Base-by-base conservation (phyloP, 2,113 vertebrate genomes). In the Furnarius figulus region DNA sequence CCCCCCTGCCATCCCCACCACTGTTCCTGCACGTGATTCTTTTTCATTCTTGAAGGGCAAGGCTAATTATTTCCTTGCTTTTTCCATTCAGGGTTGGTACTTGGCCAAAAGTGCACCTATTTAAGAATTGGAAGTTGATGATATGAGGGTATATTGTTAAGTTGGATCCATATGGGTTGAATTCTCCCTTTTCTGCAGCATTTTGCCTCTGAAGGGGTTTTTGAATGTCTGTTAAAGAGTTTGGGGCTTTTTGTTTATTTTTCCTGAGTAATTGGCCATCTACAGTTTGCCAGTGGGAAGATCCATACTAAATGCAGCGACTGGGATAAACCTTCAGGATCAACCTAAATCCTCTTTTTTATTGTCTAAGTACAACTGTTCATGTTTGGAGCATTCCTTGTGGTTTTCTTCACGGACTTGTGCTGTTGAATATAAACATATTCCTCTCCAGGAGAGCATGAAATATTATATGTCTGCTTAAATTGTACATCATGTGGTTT, bases 21-120 rank as follows among this genome's bases (percentile, higher is more conserved):
- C 13, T 33, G 44, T 61, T 92, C 59, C 87, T 89, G 33, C 49
- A 5, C 42, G 1, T 28, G 40, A 46, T 91, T 95, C 44, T 71
- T 70, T 87, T 42, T 33, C 44, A 6, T 85, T 88, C 75, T 88
- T 49, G 58, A 90, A 72, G 37, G 28, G 25, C 25, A 76, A 68
- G 16, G 46, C 25, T 92, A 86, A 90, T 93, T 83, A 56, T 79
- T 96, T 85, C 90, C 94, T 85, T 87, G 62, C 37, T 87, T 94
- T 85, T 94, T 91, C 78, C 87, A 66, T 86, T 76, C 14, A 4
- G 21, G 25, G 7, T 67, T 88, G 87, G 31, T 76, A 16, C 68
- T 11, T 89, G 37, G 87, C 78, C 85, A 77, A 19, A 88, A 63
- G n/a, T 73, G 76, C 28, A 92, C 83, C 79, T 89, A 30, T 82